Evolutionary conservation across 2,797 vertebrate genomes (phyloP).

Genomic region (Sebastes paucispinis): DNA sequence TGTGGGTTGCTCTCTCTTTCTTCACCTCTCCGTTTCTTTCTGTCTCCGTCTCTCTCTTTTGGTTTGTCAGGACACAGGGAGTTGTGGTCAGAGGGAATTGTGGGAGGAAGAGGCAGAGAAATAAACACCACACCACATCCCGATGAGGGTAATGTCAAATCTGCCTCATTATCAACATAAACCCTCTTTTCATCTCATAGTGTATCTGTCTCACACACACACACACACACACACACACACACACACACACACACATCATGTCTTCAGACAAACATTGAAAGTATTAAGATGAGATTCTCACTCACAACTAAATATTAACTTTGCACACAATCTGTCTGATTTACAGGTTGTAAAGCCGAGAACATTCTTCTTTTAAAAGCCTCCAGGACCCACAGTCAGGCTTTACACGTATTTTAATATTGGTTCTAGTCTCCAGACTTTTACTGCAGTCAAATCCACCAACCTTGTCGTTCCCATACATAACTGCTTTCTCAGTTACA

Average conservation of each 20-base stretch:
- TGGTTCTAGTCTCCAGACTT: background rate
- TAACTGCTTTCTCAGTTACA: too few species aligned
- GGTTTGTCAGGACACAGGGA: slow-evolving; percentile 63
- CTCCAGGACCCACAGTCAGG: background rate
- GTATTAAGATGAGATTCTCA: background rate
- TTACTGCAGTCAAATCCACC: background rate
- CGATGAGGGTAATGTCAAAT: slow-evolving; percentile 52
- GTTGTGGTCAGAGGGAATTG: slow-evolving; percentile 67
- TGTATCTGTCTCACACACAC: background rate
- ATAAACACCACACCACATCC: slow-evolving; percentile 66
- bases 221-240: background rate
- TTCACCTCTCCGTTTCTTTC: slow-evolving; percentile 39
- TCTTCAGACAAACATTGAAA: background rate
- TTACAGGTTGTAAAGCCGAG: background rate
- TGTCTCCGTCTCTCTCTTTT: slow-evolving; percentile 22
- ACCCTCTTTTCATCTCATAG: slow-evolving; percentile 10
- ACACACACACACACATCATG: background rate
- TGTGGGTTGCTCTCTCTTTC: slow-evolving; percentile 69
- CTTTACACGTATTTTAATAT: background rate
- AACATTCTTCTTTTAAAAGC: too few species aligned
- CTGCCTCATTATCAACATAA: slow-evolving; percentile 60
- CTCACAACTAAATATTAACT: background rate
- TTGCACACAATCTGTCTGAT: background rate
- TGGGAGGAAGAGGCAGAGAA: slow-evolving; percentile 55
- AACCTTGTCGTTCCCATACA: too few species aligned